Evolutionary conservation across 2,113 vertebrate genomes (phyloP), one percentile per base, ranked within the genome.

Genomic region (Gadus chalcogrammus): DNA sequence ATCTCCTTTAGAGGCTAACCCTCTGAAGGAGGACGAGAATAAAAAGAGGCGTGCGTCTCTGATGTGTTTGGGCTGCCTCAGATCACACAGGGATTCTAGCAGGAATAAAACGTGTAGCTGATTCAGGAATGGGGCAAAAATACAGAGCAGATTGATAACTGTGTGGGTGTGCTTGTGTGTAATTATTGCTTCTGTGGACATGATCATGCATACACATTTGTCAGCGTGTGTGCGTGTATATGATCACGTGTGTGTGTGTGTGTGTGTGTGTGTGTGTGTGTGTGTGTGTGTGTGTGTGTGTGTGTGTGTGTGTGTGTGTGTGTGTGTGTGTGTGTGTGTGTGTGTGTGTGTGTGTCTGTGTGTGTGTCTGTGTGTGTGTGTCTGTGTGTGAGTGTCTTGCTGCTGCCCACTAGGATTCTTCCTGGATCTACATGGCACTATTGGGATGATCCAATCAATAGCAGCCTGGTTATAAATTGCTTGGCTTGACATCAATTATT

Each of bases 361-460:
- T n/a, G n/a, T n/a, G n/a, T n/a, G n/a, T n/a, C n/a, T n/a, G n/a
- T n/a, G n/a, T n/a, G n/a, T n/a, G n/a, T n/a, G n/a, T n/a, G 31
- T 52, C 16, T 5, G 55, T 64, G 70, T 48, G 55, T 71, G 79
- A 61, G 68, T 71, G 55, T 38, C 69, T 58, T 38, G 68, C 67
- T 73, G 72, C 78, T 78, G 78, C 75, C 64, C 17, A 18, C 78
- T 59, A 74, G 84, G 80, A 83, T 81, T 85, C 73, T 79, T 87
- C 66, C 74, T 78, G 70, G 79, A 88, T 90, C 84, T 81, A 83
- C 85, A 90, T 85, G 82, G 84, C 84, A 76, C 74, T 68, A 66
- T 87, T 77, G 83, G 81, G 69, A 75, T 38, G 70, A 85, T 70
- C 84, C 77, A 87, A 90, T 91, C 89, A 88, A 89, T 90, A 89